Evolutionary conservation across 2,113 vertebrate species (phyloP), one percentile per base, ranked within the genome.

Genomic region (Lophochroa leadbeateri): DNA sequence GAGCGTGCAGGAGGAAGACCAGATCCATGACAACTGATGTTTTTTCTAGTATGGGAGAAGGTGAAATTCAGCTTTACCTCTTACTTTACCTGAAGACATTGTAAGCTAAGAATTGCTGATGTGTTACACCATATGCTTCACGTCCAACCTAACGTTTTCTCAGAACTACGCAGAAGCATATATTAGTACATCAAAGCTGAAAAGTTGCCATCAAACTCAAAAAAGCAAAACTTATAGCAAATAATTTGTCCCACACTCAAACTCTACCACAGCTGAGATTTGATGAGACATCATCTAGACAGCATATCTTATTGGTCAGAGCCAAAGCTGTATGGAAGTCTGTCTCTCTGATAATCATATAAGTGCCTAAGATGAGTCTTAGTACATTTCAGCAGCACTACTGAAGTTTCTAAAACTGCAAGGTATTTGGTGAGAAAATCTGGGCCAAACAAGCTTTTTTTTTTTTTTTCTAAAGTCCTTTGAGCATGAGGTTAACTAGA

Each of bases 381-480:
- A 14, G 57, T 61, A 24, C 24, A 23, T 83, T 71, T 86, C 37
- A 67, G 28, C 39, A 71, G 35, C 5, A 2, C 52, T 63, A 7
- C 25, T 53, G 64, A 67, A 31, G 28, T 74, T 94, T 67, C 12
- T 55, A 43, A 86, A 81, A 65, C 31, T 87, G 27, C 10, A 77
- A 81, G 49, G 33, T 9, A 43, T 81, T 84, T 83, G 29, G 10
- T 92, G 61, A 50, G 46, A 20, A 82, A 81, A 75, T 84, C 2
- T 60, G 29, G 17, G 15, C 77, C n/a, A 91, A 43, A 68, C 23
- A 50, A 53, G 16, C 23, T 43, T n/a, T n/a, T n/a, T n/a, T n/a
- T n/a, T n/a, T n/a, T n/a, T n/a, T n/a, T n/a, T 86, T 69, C 72
- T 65, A 57, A 91, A 91, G 83, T 91, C 20, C 21, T 70, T 82